Evolutionary conservation across 92 coral and sea anemone genomes (phyloP), one percentile per base, ranked within the genome.

Genomic region (Bergia puertoricense): DNA sequence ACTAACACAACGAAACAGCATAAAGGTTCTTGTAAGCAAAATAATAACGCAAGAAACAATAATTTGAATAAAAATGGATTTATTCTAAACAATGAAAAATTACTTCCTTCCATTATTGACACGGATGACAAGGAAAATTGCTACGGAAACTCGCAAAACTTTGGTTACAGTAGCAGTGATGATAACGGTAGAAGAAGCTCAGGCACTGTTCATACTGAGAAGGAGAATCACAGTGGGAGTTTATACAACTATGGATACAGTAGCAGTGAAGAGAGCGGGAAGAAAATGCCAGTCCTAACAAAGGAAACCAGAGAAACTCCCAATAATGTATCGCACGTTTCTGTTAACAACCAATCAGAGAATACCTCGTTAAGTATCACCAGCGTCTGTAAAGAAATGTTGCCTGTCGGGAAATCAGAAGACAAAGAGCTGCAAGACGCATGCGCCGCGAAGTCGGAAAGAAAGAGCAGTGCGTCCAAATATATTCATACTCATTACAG

Each of bases 111-210:
- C 72, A 81, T 89, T 1, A 95, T 95, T 20, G 96, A 93, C 82
- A 95, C 92, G 46, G 91, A 94, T n/a, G 92, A 95, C 81, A 95
- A 95, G 77, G 98, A 95, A 92, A 95, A 95, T 78, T 40, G 92
- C 30, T 85, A 86, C 51, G 87, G 51, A 48, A 84, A 71, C 51
- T 71, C 66, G 36, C 87, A 48, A 36, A 82, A 82, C 76, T 66
- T 42, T 43, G 73, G 86, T 41, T 20, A 46, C 23, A 82, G 75
- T 23, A 82, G 76, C 51, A 82, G 86, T 40, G 86, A 82, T 30
- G 76, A 67, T 65, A 42, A 45, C 14, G 18, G 54, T 45, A 41
- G 76, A n/a, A 84, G 46, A 84, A 48, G 10, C 68, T 71, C 87
- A 2, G 46, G 23, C 22, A 6, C 51, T 41, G 77, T 18, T 16